Evolutionary conservation across 1,140 invertebrate species (phyloP), one percentile per base, ranked within the genome.

Genomic region (Leptinotarsa lineolata): DNA sequence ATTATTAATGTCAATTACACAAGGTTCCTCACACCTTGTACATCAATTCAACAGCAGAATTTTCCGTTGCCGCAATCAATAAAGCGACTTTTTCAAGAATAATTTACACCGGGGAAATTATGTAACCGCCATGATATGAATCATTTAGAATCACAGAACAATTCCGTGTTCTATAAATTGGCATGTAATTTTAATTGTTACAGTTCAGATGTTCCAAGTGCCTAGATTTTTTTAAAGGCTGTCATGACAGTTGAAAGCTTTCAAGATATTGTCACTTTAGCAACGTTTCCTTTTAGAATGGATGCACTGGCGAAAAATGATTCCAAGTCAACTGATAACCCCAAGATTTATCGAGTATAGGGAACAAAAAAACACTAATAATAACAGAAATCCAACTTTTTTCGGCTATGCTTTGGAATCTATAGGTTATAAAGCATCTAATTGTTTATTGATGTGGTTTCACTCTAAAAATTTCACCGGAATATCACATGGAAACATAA

Each of bases 401-500:
- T 16, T 21, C 45, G 22, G 4, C 44, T 45, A 68, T 22, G 44
- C 13, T 18, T 68, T n/a, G 24, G 44, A 20, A 45, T 48, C 18
- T 22, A 24, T 3, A 61, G 68, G 70, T 67, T 68, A 68, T 69
- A 58, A 78, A 76, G 74, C 72, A 71, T 74, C 70, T 69, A 75
- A 22, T 63, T 60, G 45, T 75, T 70, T 60, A 74, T 72, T 69
- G 48, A 72, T 64, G 61, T 20, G 18, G n/a, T 66, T 67, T 63
- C 61, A 45, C 67, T 73, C 71, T 73, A 68, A 70, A 73, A 72
- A 71, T 68, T 70, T 70, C 75, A 72, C 68, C 46, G 64, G 72
- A 74, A 76, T 78, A 76, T 74, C 74, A 76, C 74, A 76, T 73
- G 76, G 73, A 74, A 73, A 78, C 76, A 39, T 74, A 75, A 76